A percentile compares a stretch with the other conserved stretches of the same genome.
Evolutionary conservation across 2,888 invertebrate genomes (phyloP).

Genomic region (Formica aserva): DNA sequence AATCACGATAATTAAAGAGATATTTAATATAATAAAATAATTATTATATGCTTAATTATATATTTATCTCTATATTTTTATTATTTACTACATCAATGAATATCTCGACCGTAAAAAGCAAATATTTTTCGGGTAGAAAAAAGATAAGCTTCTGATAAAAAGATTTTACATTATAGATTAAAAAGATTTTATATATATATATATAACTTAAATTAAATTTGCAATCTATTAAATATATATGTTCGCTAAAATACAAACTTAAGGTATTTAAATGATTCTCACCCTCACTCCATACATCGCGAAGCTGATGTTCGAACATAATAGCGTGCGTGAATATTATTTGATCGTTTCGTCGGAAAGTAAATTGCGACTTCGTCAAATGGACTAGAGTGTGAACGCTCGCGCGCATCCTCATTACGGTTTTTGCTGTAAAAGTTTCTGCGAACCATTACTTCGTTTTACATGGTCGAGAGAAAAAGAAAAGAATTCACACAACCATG

Average conservation of each 20-base stretch:
- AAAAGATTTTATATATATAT: background rate
- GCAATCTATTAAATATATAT: background rate
- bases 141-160: background rate
- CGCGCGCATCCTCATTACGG: constrained; percentile 67
- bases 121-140: background rate
- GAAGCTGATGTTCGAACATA: constrained; percentile 35
- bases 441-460: constrained; percentile 66
- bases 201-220: background rate
- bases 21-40: background rate
- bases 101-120: background rate
- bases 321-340: constrained; percentile 60
- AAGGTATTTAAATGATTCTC: constrained; percentile 8
- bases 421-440: constrained; percentile 69
- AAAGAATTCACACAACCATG: constrained; percentile 20
- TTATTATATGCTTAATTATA: background rate
- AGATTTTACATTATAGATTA: too few species aligned
- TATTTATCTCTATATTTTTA: background rate
- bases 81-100: background rate
- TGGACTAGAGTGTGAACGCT: constrained; percentile 68
- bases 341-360: constrained; percentile 55
- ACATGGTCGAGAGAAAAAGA: constrained; percentile 38
- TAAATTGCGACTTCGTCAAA: constrained; percentile 53
- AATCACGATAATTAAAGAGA: background rate
- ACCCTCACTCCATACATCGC: background rate
- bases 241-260: constrained; percentile 11